Evolutionary conservation across 2,113 vertebrate species (phyloP).

Genomic region (Zosterops hypoxanthus): DNA sequence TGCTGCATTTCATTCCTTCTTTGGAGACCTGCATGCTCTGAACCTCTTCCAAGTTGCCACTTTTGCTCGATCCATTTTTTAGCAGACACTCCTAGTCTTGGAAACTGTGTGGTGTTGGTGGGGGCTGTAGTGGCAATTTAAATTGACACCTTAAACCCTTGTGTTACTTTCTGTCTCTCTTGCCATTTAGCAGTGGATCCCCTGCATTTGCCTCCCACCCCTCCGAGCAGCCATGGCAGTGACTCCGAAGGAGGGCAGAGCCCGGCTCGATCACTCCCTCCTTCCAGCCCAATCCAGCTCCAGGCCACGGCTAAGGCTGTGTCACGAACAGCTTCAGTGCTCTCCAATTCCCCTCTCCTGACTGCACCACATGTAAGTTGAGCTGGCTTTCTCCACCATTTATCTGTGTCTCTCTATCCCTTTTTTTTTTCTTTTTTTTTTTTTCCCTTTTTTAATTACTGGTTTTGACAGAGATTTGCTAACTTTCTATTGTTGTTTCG

Average conservation of each 20-base stretch:
- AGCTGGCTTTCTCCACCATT: not conserved
- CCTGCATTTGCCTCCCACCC: constrained; percentile 93
- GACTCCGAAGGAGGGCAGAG: constrained; percentile 96
- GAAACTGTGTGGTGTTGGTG: not conserved
- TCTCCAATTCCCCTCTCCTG: constrained; percentile 94
- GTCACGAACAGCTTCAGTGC: constrained; percentile 79
- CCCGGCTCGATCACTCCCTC: constrained; percentile 85
- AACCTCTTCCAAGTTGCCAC: not conserved
- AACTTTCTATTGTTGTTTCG: not conserved
- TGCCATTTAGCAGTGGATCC: constrained; percentile 75
- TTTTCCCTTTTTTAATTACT: not conserved
- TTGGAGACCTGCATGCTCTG: not conserved
- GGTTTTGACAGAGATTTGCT: not conserved
- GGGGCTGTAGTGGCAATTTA: not conserved
- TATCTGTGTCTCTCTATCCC: not conserved
- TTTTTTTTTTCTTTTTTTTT: rapidly evolving
- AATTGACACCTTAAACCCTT: not conserved
- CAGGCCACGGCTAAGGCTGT: constrained; percentile 79
- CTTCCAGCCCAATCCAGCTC: constrained; percentile 82
- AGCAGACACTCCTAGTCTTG: not conserved
- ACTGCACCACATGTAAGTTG: constrained; percentile 91
- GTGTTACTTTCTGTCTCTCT: constrained; percentile 7
- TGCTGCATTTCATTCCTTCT: not conserved
- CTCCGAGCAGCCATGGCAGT: constrained; percentile 95
- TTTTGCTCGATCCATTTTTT: not conserved